Percentiles rank a stretch among this genome's conserved stretches.
Conservation (phyloP, 2,113 vertebrate genomes). For the Pollachius pollachius region DNA sequence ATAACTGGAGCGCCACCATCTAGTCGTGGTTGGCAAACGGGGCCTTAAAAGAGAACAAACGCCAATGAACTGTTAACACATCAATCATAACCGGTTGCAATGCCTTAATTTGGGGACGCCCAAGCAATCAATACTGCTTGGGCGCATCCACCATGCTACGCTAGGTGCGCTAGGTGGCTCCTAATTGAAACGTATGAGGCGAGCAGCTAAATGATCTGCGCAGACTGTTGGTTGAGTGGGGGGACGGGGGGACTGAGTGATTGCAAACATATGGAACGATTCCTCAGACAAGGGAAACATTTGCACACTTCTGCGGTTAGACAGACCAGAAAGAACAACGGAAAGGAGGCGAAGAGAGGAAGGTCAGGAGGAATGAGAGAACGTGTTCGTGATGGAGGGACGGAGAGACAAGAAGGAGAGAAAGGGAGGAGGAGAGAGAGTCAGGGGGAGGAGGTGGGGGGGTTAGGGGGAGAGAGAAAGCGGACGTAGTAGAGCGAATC, state of each 20-base stretch:
- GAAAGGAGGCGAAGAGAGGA: background rate
- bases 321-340: slow-evolving; percentile 28
- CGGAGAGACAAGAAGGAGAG: too few species aligned
- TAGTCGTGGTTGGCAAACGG: too few species aligned
- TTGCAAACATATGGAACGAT: slow-evolving; percentile 68
- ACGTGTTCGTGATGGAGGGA: too few species aligned
- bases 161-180: slow-evolving; percentile 50
- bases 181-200: slow-evolving; percentile 74
- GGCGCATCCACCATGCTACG: slow-evolving; percentile 36
- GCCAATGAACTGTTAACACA: slow-evolving; percentile 51
- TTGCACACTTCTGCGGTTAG: slow-evolving; percentile 50
- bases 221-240: slow-evolving; percentile 23
- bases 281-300: slow-evolving; percentile 68
- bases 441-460: background rate
- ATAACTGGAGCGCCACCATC: too few species aligned
- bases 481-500: background rate
- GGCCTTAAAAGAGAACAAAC: slow-evolving; percentile 21
- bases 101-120: slow-evolving; percentile 52
- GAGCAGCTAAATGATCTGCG: slow-evolving; percentile 67
- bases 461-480: background rate
- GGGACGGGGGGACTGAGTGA: slow-evolving; percentile 52
- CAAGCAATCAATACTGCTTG: slow-evolving; percentile 64
- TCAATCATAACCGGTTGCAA: slow-evolving; percentile 60
- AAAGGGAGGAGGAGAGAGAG: slow-evolving; percentile 1
- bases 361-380: background rate